phyloP scores from a whole-genome alignment of 2,797 vertebrate species.

The Chaenodraco wilsoni region DNA sequence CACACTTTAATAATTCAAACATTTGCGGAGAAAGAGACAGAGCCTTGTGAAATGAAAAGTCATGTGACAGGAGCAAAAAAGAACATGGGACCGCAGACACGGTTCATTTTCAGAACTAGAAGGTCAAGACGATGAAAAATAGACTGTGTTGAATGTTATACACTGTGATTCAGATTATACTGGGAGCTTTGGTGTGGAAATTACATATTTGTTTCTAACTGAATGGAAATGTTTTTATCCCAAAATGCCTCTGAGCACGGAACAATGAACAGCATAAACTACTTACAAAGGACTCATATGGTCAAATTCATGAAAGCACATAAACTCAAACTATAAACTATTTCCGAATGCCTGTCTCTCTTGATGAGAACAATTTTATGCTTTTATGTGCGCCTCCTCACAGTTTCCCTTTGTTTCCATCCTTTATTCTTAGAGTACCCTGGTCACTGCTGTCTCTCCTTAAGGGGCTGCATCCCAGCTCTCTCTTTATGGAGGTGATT shows the following conservation, averaged over 20 bases:
- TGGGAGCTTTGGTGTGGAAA: background rate
- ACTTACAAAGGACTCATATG: background rate
- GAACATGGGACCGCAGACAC: background rate
- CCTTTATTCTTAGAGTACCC: background rate
- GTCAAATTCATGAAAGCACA: conserved; percentile 8
- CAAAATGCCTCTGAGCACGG: background rate
- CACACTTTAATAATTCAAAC: conserved; percentile 79
- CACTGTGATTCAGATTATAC: background rate
- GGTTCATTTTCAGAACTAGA: background rate
- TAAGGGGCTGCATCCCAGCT: background rate
- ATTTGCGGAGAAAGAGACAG: conserved; percentile 54
- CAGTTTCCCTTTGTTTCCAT: background rate
- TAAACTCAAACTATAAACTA: background rate
- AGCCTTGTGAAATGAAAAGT: conserved; percentile 55
- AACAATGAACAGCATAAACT: background rate
- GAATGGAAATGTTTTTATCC: background rate
- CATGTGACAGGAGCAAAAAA: conserved; percentile 34
- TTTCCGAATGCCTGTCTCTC: background rate
- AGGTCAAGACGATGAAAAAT: background rate
- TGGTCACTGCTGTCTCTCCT: conserved; percentile 26
- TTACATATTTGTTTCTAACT: background rate
- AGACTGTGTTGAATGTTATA: background rate
- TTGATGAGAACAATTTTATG: background rate
- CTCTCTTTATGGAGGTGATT: conserved; percentile 25
- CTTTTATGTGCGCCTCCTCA: background rate